These are phyloP conservation scores for Drosophila fungiperda DNA, from an alignment of 2,888 invertebrate genomes.

Conservation along the genomic window DNA sequence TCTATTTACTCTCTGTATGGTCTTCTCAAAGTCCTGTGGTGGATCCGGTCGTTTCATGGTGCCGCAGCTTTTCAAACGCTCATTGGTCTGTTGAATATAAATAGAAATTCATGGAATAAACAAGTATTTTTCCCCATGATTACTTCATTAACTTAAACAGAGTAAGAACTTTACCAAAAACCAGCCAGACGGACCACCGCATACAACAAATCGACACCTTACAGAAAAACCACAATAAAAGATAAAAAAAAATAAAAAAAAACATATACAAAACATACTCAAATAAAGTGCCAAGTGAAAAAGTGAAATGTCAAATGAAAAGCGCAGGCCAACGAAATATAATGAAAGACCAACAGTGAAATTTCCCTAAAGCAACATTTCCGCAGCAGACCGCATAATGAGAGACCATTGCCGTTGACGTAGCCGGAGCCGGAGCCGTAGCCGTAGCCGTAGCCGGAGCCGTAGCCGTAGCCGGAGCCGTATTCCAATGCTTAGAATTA, in stretches of 20 bases:
- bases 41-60: slow-evolving; percentile 84
- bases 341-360: slow-evolving; percentile 70
- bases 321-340: slow-evolving; percentile 58
- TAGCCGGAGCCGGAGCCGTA: not conserved
- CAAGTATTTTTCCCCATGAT: slow-evolving; percentile 48
- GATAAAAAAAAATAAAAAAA: slow-evolving; percentile 19
- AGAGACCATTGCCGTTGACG: slow-evolving; percentile 49
- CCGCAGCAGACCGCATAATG: slow-evolving; percentile 84
- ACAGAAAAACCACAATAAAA: slow-evolving; percentile 49
- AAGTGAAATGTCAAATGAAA: slow-evolving; percentile 75
- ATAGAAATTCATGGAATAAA: slow-evolving; percentile 44
- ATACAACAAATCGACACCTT: slow-evolving; percentile 71
- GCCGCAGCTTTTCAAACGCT: slow-evolving; percentile 83
- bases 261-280: not conserved
- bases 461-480: slow-evolving; percentile 4
- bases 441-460: slow-evolving; percentile 8
- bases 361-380: slow-evolving; percentile 80
- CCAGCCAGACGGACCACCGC: slow-evolving; percentile 11
- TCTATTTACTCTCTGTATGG: slow-evolving; percentile 84
- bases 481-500: slow-evolving; percentile 56
- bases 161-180: slow-evolving; percentile 16
- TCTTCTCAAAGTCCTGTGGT: slow-evolving; percentile 85
- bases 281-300: slow-evolving; percentile 35
- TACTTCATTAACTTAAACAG: slow-evolving; percentile 69
- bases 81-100: slow-evolving; percentile 76